Evolutionary conservation across 2,888 invertebrate genomes (phyloP).

Genomic region (Anthophora plumipes): DNA sequence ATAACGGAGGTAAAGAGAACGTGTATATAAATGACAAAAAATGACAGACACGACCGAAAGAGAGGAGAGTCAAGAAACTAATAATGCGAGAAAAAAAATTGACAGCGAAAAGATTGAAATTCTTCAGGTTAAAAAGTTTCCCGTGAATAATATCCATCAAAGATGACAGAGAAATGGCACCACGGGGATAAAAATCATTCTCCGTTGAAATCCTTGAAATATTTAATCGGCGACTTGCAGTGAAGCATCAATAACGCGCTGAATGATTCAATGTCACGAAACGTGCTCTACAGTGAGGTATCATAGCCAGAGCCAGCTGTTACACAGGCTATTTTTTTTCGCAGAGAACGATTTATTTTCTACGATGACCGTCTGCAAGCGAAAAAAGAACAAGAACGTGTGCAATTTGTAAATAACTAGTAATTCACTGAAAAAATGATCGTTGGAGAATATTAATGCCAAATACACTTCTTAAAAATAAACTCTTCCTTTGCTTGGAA

Average conservation of each 20-base stretch:
- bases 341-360: slow-evolving; percentile 6
- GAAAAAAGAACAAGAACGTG: too few species aligned
- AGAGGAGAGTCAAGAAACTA: slow-evolving; percentile 19
- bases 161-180: slow-evolving; percentile 15
- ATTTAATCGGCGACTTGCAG: slow-evolving; percentile 5
- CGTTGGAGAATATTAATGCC: too few species aligned
- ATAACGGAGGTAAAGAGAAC: background rate
- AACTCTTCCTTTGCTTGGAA: too few species aligned
- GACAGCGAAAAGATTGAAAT: slow-evolving; percentile 76
- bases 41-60: slow-evolving; percentile 13
- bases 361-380: background rate
- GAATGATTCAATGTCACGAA: slow-evolving; percentile 17
- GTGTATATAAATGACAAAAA: background rate
- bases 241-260: slow-evolving; percentile 7
- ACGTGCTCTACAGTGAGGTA: slow-evolving; percentile 17
- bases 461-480: too few species aligned
- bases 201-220: slow-evolving; percentile 10
- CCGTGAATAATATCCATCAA: slow-evolving; percentile 37
- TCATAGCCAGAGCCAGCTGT: slow-evolving; percentile 30
- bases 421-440: too few species aligned
- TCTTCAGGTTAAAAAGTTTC: slow-evolving; percentile 71
- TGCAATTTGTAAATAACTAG: background rate
- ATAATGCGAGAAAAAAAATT: slow-evolving; percentile 57
- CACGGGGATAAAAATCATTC: slow-evolving; percentile 16
- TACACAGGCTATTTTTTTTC: slow-evolving; percentile 37